Conservation (phyloP, 2,113 vertebrate genomes). For the Sylvia atricapilla region DNA sequence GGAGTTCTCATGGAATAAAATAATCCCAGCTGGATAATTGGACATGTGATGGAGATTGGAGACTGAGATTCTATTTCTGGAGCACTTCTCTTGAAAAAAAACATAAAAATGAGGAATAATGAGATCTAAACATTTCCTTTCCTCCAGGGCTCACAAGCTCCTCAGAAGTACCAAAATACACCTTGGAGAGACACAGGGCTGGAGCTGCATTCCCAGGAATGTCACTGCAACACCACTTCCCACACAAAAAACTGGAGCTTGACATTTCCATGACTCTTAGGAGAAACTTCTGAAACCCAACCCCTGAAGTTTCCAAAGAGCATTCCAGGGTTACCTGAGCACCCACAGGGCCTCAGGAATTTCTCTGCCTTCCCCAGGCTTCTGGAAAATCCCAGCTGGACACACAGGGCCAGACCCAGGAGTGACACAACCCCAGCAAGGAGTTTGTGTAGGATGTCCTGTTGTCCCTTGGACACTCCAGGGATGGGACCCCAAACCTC, state of each 20-base stretch:
- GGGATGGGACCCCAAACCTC: not conserved
- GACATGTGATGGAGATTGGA: not conserved
- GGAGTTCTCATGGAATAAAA: not conserved
- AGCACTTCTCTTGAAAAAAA: not conserved
- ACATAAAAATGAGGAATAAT: not conserved
- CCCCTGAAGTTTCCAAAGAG: not conserved
- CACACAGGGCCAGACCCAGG: rapidly evolving
- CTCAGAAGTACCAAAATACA: not conserved
- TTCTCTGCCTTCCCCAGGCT: not conserved
- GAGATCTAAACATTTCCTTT: not conserved
- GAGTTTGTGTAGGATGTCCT: not conserved
- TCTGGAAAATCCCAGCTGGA: not conserved
- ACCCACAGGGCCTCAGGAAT: rapidly evolving
- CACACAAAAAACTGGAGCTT: not conserved
- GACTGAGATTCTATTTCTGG: not conserved
- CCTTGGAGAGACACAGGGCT: not conserved
- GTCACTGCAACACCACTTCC: not conserved
- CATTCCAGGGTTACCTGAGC: not conserved
- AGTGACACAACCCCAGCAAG: not conserved
- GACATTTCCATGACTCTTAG: not conserved
- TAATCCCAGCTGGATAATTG: not conserved
- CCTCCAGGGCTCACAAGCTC: not conserved
- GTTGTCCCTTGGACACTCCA: not conserved
- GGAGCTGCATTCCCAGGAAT: not conserved
- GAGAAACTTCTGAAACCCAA: not conserved